These are phyloP conservation scores for Heliconius cydno DNA, from an alignment of 2,888 invertebrate species.

Conservation along the genomic window DNA sequence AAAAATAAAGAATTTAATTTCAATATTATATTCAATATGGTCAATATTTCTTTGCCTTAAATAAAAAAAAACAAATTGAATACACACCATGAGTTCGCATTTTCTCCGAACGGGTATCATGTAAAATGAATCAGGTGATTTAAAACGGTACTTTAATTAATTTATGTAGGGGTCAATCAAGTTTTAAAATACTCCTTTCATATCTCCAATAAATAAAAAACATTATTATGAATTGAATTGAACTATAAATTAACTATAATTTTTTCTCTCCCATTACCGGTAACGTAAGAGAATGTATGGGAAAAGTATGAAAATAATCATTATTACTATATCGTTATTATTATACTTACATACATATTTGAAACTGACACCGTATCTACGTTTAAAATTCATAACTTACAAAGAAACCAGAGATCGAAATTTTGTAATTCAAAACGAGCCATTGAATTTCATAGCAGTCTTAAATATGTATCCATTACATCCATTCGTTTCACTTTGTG, in stretches of 20 bases:
- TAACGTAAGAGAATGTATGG: too few species aligned
- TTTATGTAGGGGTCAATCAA: background rate
- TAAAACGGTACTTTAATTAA: background rate
- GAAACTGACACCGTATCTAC: background rate
- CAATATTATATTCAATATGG: too few species aligned
- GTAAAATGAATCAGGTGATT: background rate
- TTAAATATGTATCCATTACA: background rate
- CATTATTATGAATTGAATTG: too few species aligned
- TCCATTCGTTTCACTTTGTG: background rate
- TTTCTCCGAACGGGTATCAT: background rate
- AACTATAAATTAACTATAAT: too few species aligned
- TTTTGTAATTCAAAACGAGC: background rate
- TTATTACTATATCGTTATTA: too few species aligned
- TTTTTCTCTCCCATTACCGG: too few species aligned
- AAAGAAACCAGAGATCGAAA: background rate
- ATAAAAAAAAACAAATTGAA: background rate
- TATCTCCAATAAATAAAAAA: too few species aligned
- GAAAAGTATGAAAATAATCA: too few species aligned
- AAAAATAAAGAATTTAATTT: too few species aligned
- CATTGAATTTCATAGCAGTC: conserved; percentile 19
- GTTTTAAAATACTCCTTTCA: too few species aligned
- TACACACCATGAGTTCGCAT: background rate
- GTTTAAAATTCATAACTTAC: background rate
- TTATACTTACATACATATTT: background rate
- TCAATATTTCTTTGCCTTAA: background rate